phyloP scores from a whole-genome alignment of 1,140 invertebrate genomes.

The Pentalonia nigronervosa region DNA sequence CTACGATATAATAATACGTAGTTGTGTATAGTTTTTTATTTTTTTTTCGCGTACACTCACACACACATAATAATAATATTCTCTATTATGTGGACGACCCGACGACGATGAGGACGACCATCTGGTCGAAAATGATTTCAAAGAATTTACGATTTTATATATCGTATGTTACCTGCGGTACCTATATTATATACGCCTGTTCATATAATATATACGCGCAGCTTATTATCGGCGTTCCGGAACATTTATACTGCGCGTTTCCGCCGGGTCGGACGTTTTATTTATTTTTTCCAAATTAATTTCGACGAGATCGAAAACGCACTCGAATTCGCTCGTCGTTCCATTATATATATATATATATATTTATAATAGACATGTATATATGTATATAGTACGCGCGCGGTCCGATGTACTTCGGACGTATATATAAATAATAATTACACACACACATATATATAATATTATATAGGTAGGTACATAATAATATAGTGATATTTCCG shows the following conservation, averaged over 20 bases:
- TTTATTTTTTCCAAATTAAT: conserved; percentile 2
- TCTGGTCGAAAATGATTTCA: conserved; percentile 15
- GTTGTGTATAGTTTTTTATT: neutral
- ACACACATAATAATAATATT: conserved; percentile 17
- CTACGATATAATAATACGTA: neutral
- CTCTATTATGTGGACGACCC: neutral
- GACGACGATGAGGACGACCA: neutral
- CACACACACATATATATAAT: neutral
- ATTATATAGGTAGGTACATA: neutral
- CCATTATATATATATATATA: neutral
- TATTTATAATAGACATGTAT: neutral
- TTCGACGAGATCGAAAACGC: neutral
- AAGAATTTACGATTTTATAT: conserved; percentile 14
- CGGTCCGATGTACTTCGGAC: neutral
- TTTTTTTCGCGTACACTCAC: neutral
- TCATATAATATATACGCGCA: neutral
- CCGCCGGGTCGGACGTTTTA: neutral
- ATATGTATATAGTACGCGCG: neutral
- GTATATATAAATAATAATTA: neutral
- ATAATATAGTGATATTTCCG: neutral
- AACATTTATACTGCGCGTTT: neutral
- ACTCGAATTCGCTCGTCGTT: neutral
- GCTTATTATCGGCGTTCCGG: neutral
- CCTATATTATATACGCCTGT: neutral
- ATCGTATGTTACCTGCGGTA: neutral